A percentile compares a stretch with the other conserved stretches of the same genome.
Evolutionary conservation across 2,888 invertebrate species (phyloP).

Genomic region (Tridacna crocea): DNA sequence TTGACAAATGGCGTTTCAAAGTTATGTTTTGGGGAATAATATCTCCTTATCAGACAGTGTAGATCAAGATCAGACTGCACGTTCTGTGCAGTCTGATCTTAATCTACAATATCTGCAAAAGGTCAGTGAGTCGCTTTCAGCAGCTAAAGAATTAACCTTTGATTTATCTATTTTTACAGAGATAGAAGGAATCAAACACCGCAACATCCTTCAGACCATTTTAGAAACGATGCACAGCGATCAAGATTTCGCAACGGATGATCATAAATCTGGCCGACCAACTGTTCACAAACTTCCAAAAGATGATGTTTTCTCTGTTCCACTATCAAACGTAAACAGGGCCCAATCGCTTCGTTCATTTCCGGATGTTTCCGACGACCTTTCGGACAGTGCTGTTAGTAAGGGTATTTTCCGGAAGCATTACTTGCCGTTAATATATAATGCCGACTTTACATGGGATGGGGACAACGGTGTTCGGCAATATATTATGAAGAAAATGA

Average conservation of each 20-base stretch:
- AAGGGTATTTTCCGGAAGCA: not conserved
- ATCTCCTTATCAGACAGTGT: no score
- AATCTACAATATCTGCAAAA: no score
- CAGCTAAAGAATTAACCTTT: no score
- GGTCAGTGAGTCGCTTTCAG: no score
- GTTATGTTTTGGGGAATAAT: no score
- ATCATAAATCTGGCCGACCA: no score
- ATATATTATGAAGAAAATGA: constrained; percentile 8
- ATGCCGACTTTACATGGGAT: not conserved
- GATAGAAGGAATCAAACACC: no score
- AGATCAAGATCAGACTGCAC: no score
- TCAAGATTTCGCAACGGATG: not conserved
- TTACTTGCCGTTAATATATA: not conserved
- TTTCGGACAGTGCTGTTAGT: not conserved
- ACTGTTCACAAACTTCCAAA: not conserved
- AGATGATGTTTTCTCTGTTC: not conserved
- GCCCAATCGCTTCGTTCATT: not conserved
- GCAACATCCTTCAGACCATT: constrained; percentile 2
- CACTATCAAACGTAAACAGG: not conserved
- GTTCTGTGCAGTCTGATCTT: no score
- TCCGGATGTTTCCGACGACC: constrained; percentile 11
- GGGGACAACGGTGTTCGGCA: not conserved
- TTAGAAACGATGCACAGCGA: not conserved
- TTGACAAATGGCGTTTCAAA: no score
- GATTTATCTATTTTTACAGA: no score